These are phyloP conservation scores for Drosophila nikananu DNA, from an alignment of 1,140 invertebrate species.

Conservation along the genomic window DNA sequence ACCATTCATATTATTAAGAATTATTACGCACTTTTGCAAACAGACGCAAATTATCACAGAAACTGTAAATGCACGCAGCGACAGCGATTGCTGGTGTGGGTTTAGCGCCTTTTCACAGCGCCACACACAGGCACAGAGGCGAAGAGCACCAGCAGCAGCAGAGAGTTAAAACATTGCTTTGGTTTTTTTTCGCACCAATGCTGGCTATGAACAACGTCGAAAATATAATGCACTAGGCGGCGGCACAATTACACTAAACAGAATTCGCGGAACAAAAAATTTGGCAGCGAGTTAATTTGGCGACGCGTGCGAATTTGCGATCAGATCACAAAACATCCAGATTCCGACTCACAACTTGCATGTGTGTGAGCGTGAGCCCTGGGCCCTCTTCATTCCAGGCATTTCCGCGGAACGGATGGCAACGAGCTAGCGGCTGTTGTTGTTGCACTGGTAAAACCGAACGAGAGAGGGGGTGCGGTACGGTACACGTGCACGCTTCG, in stretches of 20 bases:
- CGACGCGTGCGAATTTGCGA: slow-evolving; percentile 42
- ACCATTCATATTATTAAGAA: not conserved
- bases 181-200: slow-evolving; percentile 11
- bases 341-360: slow-evolving; percentile 27
- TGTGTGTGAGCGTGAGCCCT: slow-evolving; percentile 30
- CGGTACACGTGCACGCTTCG: slow-evolving; percentile 26
- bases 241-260: not conserved
- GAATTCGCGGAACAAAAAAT: not conserved
- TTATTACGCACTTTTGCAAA: slow-evolving; percentile 46
- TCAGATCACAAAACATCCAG: slow-evolving; percentile 54
- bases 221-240: not conserved
- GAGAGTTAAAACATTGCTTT: slow-evolving; percentile 51
- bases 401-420: slow-evolving; percentile 64
- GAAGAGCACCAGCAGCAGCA: slow-evolving; percentile 31
- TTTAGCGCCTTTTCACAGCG: slow-evolving; percentile 28
- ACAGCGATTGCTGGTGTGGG: slow-evolving; percentile 7
- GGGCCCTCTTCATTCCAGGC: slow-evolving; percentile 33
- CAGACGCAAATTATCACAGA: slow-evolving; percentile 35
- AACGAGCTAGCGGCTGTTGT: slow-evolving; percentile 51
- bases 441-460: not conserved
- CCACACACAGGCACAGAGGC: slow-evolving; percentile 25
- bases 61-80: slow-evolving; percentile 15
- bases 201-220: slow-evolving; percentile 3
- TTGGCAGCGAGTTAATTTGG: slow-evolving; percentile 1
- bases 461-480: slow-evolving; percentile 9